Base-by-base conservation (phyloP, 2,888 invertebrate species). In the Adineta ricciae region DNA sequence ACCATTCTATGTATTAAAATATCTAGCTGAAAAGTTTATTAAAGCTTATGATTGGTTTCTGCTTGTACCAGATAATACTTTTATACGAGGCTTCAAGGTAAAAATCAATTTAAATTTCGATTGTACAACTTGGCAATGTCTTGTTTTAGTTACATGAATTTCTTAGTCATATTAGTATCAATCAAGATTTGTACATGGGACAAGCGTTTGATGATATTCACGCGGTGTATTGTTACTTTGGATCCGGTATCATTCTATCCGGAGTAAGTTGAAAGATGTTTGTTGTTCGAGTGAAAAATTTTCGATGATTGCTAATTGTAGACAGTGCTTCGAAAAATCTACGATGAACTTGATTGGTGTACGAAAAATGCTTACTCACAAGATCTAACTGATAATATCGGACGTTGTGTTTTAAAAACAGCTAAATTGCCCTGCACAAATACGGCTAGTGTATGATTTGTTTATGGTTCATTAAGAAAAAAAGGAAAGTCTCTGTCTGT, bases 11-110 rank as follows among this genome's bases (percentile, higher is more conserved):
- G 93, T 94, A 36, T 92, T 97, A 83, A 95, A 95, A 89, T 96
- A 96, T 89, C 93, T 97, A 19, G 93, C 94, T 0, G 96, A 96
- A 88, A 95, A 95, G 90, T 95, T 94, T 91, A 91, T 94, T 54
- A 94, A 96, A 88, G 94, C 94, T 88, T 97, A 94, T 90, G 96
- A 97, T 90, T 97, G 95, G 91, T 97, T 96, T 91, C 94, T 95
- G 89, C 92, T 98, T 84, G 93, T 94, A 83, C 94, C 94, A 78
- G 97, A 97, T 90, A 92, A 93, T 14, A 94, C 94, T 1, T 97
- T 94, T 89, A 92, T 97, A 84, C 94, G 96, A 90, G 94, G 94
- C 0, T 93, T 94, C 49, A 85, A 82, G 78, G 85, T 85, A 84
- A 83, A 32, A n/a, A 41, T n/a, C 50, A 32, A 14, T 54, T 21